Conservation (phyloP, 1,140 invertebrate genomes). For the Diplogasteroides magnus region DNA sequence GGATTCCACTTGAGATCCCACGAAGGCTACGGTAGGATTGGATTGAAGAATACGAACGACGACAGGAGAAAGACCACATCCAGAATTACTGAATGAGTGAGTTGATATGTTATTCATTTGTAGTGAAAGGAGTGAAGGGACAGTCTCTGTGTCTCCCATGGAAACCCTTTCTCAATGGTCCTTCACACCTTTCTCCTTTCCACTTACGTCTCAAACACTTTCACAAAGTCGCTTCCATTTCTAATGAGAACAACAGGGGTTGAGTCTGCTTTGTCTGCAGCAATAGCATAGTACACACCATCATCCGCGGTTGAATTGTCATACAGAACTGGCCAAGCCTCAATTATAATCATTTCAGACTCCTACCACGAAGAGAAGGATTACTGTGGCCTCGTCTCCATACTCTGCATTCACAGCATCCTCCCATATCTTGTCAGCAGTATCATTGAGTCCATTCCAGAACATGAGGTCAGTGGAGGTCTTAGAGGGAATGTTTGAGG, state of each 20-base stretch:
- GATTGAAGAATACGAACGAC: neutral
- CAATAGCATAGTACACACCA: neutral
- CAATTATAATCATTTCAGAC: too few relatives aligned
- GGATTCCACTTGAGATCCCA: neutral
- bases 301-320: too few relatives aligned
- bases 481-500: neutral
- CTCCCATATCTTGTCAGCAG: neutral
- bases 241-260: neutral
- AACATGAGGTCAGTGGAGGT: too few relatives aligned
- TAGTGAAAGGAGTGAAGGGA: too few relatives aligned
- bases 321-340: too few relatives aligned
- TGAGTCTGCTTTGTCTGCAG: neutral
- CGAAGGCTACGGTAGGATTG: neutral
- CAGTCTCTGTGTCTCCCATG: too few relatives aligned
- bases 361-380: too few relatives aligned
- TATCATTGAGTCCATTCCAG: neutral
- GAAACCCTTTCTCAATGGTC: too few relatives aligned
- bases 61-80: neutral
- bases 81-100: neutral
- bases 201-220: neutral
- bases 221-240: neutral
- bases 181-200: too few relatives aligned
- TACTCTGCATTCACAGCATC: neutral
- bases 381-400: too few relatives aligned
- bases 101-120: too few relatives aligned